These are phyloP conservation scores for Saguinus oedipus DNA, from an alignment of 2,797 vertebrate genomes.

Conservation along the genomic window DNA sequence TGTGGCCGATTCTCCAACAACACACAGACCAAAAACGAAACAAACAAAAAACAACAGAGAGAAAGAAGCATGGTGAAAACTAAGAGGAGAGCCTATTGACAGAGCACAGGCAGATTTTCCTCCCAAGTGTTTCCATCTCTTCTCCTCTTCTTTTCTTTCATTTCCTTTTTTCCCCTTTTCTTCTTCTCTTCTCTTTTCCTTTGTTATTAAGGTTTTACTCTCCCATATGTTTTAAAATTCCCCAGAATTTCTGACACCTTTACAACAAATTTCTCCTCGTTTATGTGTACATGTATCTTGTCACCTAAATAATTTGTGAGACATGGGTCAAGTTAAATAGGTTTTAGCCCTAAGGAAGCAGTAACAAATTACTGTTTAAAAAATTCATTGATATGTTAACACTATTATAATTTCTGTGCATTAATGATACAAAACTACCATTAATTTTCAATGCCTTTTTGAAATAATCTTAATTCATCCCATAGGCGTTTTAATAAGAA, in stretches of 20 bases:
- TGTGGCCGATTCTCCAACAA: not conserved
- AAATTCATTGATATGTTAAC: not conserved
- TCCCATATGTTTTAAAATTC: not conserved
- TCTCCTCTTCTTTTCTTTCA: not conserved
- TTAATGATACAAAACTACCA: not conserved
- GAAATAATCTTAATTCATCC: not conserved
- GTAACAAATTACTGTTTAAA: not conserved
- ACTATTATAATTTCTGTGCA: not conserved
- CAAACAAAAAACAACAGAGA: not conserved
- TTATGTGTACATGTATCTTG: not conserved
- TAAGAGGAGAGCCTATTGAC: not conserved
- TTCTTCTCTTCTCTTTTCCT: not conserved
- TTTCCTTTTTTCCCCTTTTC: not conserved
- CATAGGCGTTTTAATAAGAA: not conserved
- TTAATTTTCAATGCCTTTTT: conserved; percentile 27
- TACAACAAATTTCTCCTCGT: not conserved
- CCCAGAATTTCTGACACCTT: not conserved
- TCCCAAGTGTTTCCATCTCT: not conserved
- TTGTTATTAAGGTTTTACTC: not conserved
- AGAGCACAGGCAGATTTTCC: not conserved
- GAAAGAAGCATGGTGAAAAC: not conserved
- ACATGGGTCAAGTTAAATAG: not conserved
- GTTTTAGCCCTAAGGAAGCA: not conserved
- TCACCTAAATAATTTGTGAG: not conserved
- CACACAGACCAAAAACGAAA: not conserved